A percentile compares a stretch with the other conserved stretches of the same genome.
Conservation (phyloP, 1,140 invertebrate species). For the Holotrichia oblita region DNA sequence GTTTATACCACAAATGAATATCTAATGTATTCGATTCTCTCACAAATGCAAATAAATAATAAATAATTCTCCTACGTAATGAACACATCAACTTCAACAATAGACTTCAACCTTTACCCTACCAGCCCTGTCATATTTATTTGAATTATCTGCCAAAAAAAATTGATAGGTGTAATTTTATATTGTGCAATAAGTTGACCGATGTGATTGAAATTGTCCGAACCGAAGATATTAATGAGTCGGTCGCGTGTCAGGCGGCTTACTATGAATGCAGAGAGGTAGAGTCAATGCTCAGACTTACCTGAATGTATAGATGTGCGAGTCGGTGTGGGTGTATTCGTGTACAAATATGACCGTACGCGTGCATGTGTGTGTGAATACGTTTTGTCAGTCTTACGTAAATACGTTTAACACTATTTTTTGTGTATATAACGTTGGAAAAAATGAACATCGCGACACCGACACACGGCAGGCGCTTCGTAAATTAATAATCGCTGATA, state of each 20-base stretch:
- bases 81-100: not conserved
- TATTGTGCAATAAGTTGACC: slow-evolving; percentile 25
- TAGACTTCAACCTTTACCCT: not conserved
- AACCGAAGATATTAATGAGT: slow-evolving; percentile 39
- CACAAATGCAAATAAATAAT: too few relatives aligned
- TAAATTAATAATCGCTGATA: slow-evolving; percentile 6
- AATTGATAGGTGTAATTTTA: slow-evolving; percentile 3
- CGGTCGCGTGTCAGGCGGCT: slow-evolving; percentile 33
- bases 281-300: slow-evolving; percentile 29
- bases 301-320: not conserved
- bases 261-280: not conserved
- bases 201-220: slow-evolving; percentile 39
- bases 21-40: too few relatives aligned
- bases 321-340: not conserved
- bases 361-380: not conserved
- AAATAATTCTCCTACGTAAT: not conserved
- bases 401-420: slow-evolving; percentile 8
- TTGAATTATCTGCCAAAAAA: not conserved
- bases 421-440: not conserved
- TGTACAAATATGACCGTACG: too few relatives aligned
- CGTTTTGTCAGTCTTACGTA: slow-evolving; percentile 4
- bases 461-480: not conserved
- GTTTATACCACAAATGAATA: too few relatives aligned
- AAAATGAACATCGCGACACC: slow-evolving; percentile 11
- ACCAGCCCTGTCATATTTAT: not conserved